phyloP scores from a whole-genome alignment of 2,797 vertebrate genomes.

The Enteromius argenteus region DNA sequence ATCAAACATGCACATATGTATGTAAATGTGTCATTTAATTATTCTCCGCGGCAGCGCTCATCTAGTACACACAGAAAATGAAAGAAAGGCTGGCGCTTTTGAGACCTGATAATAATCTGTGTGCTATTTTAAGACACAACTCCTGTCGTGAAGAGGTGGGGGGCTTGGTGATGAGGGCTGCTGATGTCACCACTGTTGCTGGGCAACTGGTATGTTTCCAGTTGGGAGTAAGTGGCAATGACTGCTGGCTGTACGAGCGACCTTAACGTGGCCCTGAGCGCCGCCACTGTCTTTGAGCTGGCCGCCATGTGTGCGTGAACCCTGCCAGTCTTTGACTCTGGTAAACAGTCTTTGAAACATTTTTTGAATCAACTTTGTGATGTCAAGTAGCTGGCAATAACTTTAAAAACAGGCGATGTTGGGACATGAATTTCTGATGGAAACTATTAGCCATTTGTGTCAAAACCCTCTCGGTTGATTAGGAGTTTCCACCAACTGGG shows the following conservation, averaged over 20 bases:
- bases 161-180: conserved; percentile 70
- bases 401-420: background rate
- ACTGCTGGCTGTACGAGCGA: conserved; percentile 57
- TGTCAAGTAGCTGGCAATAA: background rate
- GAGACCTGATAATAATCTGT: conserved; percentile 77
- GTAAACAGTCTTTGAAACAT: background rate
- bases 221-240: conserved; percentile 69
- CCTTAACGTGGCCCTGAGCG: conserved; percentile 1
- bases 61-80: conserved; percentile 22
- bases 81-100: conserved; percentile 68
- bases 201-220: conserved; percentile 79
- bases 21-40: conserved; percentile 3
- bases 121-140: conserved; percentile 79
- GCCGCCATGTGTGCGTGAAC: too few relatives aligned
- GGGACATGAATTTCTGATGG: background rate
- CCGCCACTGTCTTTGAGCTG: background rate
- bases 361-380: conserved; percentile 6
- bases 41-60: background rate
- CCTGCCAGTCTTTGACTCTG: background rate
- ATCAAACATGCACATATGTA: background rate
- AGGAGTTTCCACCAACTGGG: background rate
- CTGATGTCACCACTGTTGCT: conserved; percentile 82
- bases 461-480: background rate
- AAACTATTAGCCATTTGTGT: background rate
- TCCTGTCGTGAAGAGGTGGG: conserved; percentile 55